Evolutionary conservation across 1,140 invertebrate species (phyloP).

Genomic region (Drosophila nannoptera): DNA sequence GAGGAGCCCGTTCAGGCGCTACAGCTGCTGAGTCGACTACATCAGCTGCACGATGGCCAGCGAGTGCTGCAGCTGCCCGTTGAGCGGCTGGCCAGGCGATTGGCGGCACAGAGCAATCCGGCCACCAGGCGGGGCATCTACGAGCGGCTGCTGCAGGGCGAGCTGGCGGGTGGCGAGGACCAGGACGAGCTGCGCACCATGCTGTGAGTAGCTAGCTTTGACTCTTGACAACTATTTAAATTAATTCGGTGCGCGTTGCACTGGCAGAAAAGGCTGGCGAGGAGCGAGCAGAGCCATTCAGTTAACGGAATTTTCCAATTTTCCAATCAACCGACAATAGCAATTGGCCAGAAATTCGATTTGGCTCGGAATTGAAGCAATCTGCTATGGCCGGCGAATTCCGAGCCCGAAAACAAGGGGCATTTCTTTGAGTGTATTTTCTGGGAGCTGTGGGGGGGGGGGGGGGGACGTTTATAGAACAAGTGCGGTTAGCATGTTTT

Average conservation of each 20-base stretch:
- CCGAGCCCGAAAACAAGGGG: too few relatives aligned
- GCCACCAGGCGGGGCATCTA: constrained; percentile 47
- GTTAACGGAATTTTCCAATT: constrained; percentile 6
- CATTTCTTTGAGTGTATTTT: constrained; percentile 1
- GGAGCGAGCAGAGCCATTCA: background rate
- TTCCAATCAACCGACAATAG: background rate
- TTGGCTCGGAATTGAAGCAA: background rate
- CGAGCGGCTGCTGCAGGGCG: constrained; percentile 44
- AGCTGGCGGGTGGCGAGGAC: constrained; percentile 56
- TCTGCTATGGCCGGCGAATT: background rate
- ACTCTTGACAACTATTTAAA: constrained; percentile 25
- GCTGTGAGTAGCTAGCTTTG: constrained; percentile 53
- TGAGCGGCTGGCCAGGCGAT: constrained; percentile 51
- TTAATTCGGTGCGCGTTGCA: constrained; percentile 18
- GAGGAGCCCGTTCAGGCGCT: constrained; percentile 38
- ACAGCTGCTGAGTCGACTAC: constrained; percentile 62
- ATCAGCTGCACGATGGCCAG: constrained; percentile 58
- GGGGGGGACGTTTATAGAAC: too few relatives aligned
- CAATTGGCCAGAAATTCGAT: constrained; percentile 3
- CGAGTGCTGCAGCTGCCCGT: constrained; percentile 55
- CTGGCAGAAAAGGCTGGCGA: too few relatives aligned
- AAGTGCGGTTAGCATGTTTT: background rate
- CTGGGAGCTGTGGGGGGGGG: too few relatives aligned
- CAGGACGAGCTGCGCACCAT: constrained; percentile 52
- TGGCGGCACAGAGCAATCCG: constrained; percentile 41